These are phyloP conservation scores for Tinea pellionella DNA, from an alignment of 2,888 invertebrate genomes.

Conservation along the genomic window DNA sequence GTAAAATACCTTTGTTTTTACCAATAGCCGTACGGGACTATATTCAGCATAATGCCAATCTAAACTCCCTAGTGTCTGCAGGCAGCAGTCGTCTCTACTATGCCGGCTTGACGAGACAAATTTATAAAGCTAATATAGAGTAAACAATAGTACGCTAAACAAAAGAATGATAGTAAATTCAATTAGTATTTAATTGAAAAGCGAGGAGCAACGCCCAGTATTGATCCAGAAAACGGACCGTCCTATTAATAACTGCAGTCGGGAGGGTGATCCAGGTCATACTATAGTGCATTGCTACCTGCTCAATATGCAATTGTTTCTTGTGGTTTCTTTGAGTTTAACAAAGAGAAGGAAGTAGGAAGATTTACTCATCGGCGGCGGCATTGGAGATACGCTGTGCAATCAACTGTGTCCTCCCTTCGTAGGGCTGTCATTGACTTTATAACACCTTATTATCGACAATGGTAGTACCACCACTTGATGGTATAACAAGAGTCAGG, in stretches of 20 bases:
- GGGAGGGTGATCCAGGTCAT: background rate
- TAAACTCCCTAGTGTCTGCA: too few species aligned
- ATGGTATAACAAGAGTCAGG: too few species aligned
- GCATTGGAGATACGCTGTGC: constrained; percentile 9
- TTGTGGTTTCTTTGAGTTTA: background rate
- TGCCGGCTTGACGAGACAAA: too few species aligned
- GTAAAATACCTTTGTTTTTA: background rate
- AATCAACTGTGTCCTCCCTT: constrained; percentile 13
- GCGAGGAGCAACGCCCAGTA: background rate
- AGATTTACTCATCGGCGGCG: constrained; percentile 9
- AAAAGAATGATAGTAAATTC: background rate
- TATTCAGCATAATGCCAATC: too few species aligned
- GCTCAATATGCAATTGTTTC: background rate
- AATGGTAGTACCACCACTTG: too few species aligned
- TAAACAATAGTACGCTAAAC: too few species aligned
- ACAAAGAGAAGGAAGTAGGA: constrained; percentile 13
- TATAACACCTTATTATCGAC: background rate
- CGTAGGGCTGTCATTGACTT: background rate
- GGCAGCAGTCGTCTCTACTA: too few species aligned
- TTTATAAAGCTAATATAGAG: too few species aligned
- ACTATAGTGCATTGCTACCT: background rate
- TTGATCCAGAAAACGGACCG: constrained; percentile 4
- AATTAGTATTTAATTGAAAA: background rate
- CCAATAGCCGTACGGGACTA: too few species aligned
- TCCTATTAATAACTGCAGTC: constrained; percentile 1